Percentiles rank a stretch among this genome's conserved stretches.
These are phyloP conservation scores for Sminthurides aquaticus DNA, from an alignment of 2,888 invertebrate species.

Conservation along the genomic window DNA sequence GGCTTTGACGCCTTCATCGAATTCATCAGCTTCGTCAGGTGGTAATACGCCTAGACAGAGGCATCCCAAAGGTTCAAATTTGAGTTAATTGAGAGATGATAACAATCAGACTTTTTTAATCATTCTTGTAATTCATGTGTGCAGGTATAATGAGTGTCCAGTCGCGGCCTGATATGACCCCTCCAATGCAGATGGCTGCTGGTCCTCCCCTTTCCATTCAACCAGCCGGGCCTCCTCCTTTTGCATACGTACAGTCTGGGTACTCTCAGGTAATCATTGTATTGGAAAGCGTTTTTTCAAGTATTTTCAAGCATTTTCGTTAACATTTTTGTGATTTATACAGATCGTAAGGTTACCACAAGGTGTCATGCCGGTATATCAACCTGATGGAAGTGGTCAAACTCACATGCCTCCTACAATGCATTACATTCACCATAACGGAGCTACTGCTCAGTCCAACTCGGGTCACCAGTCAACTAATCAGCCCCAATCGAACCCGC, in stretches of 20 bases:
- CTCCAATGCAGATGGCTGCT: constrained; percentile 74
- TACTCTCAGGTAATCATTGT: constrained; percentile 4
- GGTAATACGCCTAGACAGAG: constrained; percentile 38
- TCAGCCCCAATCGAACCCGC: constrained; percentile 31
- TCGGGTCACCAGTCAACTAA: constrained; percentile 35
- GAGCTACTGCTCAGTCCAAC: constrained; percentile 31
- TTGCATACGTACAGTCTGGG: constrained; percentile 46
- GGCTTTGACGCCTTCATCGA: constrained; percentile 37
- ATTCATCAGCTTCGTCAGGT: constrained; percentile 37
- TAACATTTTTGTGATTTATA: constrained; percentile 3
- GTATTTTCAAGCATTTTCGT: not conserved
- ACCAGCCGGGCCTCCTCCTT: constrained; percentile 51
- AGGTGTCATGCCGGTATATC: constrained; percentile 35
- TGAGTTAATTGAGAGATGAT: not conserved
- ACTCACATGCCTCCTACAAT: constrained; percentile 38
- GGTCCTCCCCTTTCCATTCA: constrained; percentile 76
- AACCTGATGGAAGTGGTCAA: constrained; percentile 31
- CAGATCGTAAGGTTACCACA: constrained; percentile 22
- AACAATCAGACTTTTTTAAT: not conserved
- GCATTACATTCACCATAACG: constrained; percentile 36
- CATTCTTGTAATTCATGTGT: not conserved
- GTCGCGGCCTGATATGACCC: constrained; percentile 54
- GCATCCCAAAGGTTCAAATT: not conserved
- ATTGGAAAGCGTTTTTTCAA: not conserved
- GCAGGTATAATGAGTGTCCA: constrained; percentile 30